These are phyloP conservation scores for Cosmia trapezina DNA, from an alignment of 2,888 invertebrate genomes.

Conservation along the genomic window DNA sequence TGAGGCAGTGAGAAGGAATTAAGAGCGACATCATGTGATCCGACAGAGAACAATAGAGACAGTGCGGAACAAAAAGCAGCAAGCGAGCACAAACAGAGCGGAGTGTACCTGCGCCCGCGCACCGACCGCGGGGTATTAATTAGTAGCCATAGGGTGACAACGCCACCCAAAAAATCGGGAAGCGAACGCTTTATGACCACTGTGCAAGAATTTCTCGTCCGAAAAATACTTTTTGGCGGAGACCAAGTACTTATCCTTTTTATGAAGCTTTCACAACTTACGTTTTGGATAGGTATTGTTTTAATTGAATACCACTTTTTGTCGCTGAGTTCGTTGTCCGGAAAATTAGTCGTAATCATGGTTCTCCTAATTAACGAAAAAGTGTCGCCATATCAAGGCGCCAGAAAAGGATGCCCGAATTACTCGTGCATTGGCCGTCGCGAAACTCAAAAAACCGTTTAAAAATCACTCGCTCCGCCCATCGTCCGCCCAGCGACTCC, in stretches of 20 bases:
- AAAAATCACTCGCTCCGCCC: constrained; percentile 89
- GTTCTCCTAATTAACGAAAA: constrained; percentile 89
- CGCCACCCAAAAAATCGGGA: constrained; percentile 69
- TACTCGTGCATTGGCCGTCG: constrained; percentile 86
- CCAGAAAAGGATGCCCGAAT: constrained; percentile 87
- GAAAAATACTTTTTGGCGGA: constrained; percentile 54
- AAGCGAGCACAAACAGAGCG: constrained; percentile 77
- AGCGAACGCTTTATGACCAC: constrained; percentile 55
- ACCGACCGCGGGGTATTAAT: constrained; percentile 82
- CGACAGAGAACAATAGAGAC: constrained; percentile 87
- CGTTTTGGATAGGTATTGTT: constrained; percentile 65
- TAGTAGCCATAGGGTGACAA: constrained; percentile 87
- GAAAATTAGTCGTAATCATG: constrained; percentile 85
- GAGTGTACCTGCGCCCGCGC: constrained; percentile 76
- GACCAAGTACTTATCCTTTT: constrained; percentile 53
- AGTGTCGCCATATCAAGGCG: constrained; percentile 84
- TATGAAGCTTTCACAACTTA: constrained; percentile 51
- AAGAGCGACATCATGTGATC: constrained; percentile 87
- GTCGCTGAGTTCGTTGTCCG: constrained; percentile 75
- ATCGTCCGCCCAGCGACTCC: constrained; percentile 86
- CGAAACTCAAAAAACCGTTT: constrained; percentile 89
- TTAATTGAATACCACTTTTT: constrained; percentile 67
- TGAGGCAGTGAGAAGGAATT: constrained; percentile 88
- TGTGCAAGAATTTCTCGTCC: constrained; percentile 59
- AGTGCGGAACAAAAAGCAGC: constrained; percentile 82